Evolutionary conservation across 1,140 invertebrate genomes (phyloP).

Genomic region (Luehdorfia chinensis): DNA sequence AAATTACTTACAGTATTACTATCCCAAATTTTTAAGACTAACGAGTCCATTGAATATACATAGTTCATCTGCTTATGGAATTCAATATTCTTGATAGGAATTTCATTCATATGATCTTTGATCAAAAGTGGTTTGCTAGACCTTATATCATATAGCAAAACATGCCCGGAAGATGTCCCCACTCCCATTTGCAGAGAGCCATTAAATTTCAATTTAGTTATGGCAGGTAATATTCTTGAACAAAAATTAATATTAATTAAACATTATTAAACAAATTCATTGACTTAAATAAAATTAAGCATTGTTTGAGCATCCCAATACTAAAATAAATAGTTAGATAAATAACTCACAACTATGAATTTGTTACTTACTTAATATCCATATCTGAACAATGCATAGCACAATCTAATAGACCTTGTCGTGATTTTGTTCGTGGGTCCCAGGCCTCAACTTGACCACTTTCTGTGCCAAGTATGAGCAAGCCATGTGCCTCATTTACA

Average conservation of each 20-base stretch:
- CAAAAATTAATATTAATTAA: no score
- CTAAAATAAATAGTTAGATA: no score
- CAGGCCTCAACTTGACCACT: conserved; percentile 97
- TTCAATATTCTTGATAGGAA: conserved; percentile 93
- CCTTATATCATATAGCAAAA: conserved; percentile 96
- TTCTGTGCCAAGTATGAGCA: conserved; percentile 92
- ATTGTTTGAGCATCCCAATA: no score
- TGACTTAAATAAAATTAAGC: no score
- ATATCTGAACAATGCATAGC: conserved; percentile 80
- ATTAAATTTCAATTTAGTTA: conserved; percentile 89
- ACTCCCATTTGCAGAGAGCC: conserved; percentile 92
- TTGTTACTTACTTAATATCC: conserved; percentile 46
- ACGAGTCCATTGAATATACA: conserved; percentile 94
- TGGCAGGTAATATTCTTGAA: conserved; percentile 80
- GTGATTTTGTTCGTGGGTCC: conserved; percentile 90
- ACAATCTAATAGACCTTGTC: conserved; percentile 91
- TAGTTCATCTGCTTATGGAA: conserved; percentile 90
- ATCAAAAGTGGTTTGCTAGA: conserved; percentile 91
- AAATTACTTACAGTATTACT: conserved; percentile 85
- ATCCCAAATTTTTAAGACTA: conserved; percentile 97
- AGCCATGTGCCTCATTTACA: conserved; percentile 93
- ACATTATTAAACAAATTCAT: no score
- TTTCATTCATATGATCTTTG: conserved; percentile 97
- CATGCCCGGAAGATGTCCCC: conserved; percentile 95
- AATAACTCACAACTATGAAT: background rate